Base-by-base conservation (phyloP, 1,140 invertebrate species). In the Bombyx mandarina region DNA sequence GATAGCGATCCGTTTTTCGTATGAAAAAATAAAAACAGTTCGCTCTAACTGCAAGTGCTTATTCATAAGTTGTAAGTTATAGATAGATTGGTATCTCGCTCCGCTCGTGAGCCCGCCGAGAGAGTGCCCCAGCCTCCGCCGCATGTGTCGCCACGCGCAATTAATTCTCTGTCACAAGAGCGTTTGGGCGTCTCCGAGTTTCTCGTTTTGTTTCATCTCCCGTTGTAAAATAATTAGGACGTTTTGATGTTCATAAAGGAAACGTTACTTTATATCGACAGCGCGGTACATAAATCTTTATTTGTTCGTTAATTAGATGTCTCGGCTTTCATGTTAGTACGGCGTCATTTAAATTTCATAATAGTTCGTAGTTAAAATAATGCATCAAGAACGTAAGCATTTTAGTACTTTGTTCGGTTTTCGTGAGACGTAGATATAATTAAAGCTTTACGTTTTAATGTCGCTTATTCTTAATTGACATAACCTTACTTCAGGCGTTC, bases 201-300 rank as follows among this genome's bases (percentile, higher is more conserved):
- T 59, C 77, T 85, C 81, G 75, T 85, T 85, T 87, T 87, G 84
- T 80, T 74, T 73, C 79, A 58, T 75, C 64, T 69, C 73, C 75
- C 73, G 69, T 71, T 67, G 73, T 73, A 69, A 75, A 73, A 83
- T 87, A 87, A 87, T 87, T 87, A 87, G 84, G 81, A 85, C 81
- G 78, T 87, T 87, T 87, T 87, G 82, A 87, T 77, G 76, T 82
- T 87, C 82, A 85, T 85, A 84, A 85, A 84, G 82, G 80, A 82
- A 85, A 67, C 76, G 79, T 84, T 84, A 80, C 79, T 86, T 83
- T 83, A 85, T 83, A 86, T 86, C 83, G 83, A 86, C 83, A 85
- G 82, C 72, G 76, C 79, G 78, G 67, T 61, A 81, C 79, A 82
- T 86, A 83, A 86, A 86, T 86, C 82, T 86, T 83, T 75, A 83